These are phyloP conservation scores for Paracyclopina nana DNA, from an alignment of 1,140 invertebrate species.

Conservation along the genomic window DNA sequence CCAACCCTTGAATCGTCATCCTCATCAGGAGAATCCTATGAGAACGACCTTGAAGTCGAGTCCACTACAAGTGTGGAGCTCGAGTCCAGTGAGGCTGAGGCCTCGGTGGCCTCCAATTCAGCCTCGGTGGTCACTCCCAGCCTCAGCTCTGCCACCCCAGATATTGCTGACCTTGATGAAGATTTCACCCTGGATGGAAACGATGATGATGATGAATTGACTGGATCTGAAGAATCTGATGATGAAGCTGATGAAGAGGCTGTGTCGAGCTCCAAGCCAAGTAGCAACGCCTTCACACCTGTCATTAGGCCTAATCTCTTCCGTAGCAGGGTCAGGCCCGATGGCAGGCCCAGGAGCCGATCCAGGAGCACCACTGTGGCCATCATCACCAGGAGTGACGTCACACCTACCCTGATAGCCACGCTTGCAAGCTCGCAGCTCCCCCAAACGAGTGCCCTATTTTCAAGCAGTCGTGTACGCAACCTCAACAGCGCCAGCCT, in stretches of 20 bases:
- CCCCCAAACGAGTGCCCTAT: neutral
- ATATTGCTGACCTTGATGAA: neutral
- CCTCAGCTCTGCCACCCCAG: neutral
- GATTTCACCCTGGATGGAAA: neutral
- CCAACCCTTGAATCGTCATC: neutral
- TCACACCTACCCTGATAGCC: conserved; percentile 14
- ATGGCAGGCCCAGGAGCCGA: neutral
- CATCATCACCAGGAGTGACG: conserved; percentile 8
- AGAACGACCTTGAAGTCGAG: neutral
- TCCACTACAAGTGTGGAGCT: neutral
- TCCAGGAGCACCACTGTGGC: conserved; percentile 6
- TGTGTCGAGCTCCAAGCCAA: neutral
- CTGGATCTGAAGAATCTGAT: conserved; percentile 4
- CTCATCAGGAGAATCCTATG: neutral
- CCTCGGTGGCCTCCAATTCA: neutral
- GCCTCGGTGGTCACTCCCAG: neutral
- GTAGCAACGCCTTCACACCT: conserved; percentile 9
- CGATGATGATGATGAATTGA: too few relatives aligned
- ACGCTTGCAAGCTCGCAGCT: conserved; percentile 2
- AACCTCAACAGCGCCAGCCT: neutral
- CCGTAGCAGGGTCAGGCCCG: neutral
- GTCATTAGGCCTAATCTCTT: conserved; percentile 12
- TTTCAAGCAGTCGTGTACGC: too few relatives aligned
- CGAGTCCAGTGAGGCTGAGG: neutral
- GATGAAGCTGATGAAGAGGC: too few relatives aligned